These are phyloP conservation scores for Cyprinodon diabolis DNA, from an alignment of 2,797 vertebrate genomes.

Conservation along the genomic window DNA sequence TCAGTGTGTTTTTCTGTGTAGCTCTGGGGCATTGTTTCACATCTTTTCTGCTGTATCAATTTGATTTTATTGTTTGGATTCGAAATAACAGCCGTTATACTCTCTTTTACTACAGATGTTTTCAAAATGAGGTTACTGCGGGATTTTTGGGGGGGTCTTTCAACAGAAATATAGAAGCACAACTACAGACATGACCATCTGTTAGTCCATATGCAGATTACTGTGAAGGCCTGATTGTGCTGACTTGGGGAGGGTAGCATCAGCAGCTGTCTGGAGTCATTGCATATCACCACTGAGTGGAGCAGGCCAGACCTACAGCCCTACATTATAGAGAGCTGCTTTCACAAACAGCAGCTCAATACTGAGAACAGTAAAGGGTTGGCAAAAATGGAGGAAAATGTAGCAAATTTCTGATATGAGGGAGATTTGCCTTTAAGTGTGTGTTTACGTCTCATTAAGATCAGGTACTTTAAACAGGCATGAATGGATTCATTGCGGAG, in stretches of 20 bases:
- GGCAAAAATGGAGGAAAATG: constrained; percentile 21
- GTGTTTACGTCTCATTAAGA: neutral
- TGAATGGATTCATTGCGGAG: neutral
- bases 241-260: constrained; percentile 46
- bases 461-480: constrained; percentile 2
- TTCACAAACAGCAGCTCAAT: constrained; percentile 25
- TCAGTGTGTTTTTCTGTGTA: constrained; percentile 46
- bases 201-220: constrained; percentile 71
- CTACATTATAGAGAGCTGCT: constrained; percentile 31
- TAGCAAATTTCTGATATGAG: constrained; percentile 32
- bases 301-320: constrained; percentile 40
- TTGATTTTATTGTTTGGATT: constrained; percentile 34
- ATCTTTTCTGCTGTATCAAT: constrained; percentile 14
- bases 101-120: constrained; percentile 4
- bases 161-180: constrained; percentile 53
- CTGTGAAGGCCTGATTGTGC: constrained; percentile 54
- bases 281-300: constrained; percentile 49
- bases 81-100: constrained; percentile 23
- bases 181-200: constrained; percentile 61
- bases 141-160: constrained; percentile 28
- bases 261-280: constrained; percentile 69
- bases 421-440: constrained; percentile 21
- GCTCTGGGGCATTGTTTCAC: constrained; percentile 53
- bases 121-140: constrained; percentile 21
- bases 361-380: constrained; percentile 13